A percentile compares a stretch with the other conserved stretches of the same genome.
These are phyloP conservation scores for Liolophura sinensis DNA, from an alignment of 1,140 invertebrate species.

Conservation along the genomic window DNA sequence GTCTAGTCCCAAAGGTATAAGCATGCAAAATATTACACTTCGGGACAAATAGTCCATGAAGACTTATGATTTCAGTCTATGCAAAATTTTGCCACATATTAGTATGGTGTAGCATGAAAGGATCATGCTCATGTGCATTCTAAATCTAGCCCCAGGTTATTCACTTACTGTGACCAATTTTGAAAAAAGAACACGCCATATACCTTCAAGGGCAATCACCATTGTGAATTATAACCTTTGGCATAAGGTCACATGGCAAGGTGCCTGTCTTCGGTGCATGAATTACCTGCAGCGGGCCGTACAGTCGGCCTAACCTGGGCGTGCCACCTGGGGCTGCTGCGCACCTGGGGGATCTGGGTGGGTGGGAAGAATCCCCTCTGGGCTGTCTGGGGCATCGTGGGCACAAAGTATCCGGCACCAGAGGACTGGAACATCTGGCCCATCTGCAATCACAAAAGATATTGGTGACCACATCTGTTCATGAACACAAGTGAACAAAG, in stretches of 20 bases:
- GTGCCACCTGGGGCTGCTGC: slow-evolving; percentile 79
- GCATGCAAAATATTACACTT: no score
- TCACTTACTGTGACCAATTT: no score
- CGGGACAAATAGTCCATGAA: no score
- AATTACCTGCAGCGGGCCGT: background rate
- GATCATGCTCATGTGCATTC: no score
- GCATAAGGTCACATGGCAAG: background rate
- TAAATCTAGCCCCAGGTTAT: no score
- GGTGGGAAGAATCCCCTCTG: slow-evolving; percentile 74
- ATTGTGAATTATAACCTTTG: no score
- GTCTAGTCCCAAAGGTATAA: no score
- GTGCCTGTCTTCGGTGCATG: background rate
- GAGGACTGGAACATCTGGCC: slow-evolving; percentile 79
- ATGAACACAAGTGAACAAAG: background rate
- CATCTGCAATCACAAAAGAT: slow-evolving; percentile 27
- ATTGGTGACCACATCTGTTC: slow-evolving; percentile 6
- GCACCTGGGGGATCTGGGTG: slow-evolving; percentile 83
- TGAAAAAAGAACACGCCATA: no score
- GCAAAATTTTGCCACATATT: no score
- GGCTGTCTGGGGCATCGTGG: slow-evolving; percentile 74
- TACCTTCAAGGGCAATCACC: no score
- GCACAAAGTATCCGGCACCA: slow-evolving; percentile 82
- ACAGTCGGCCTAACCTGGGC: slow-evolving; percentile 27
- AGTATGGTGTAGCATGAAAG: no score
- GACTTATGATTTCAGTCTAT: no score